These are phyloP conservation scores for Brotula barbata DNA, from an alignment of 2,797 vertebrate genomes.

Conservation along the genomic window DNA sequence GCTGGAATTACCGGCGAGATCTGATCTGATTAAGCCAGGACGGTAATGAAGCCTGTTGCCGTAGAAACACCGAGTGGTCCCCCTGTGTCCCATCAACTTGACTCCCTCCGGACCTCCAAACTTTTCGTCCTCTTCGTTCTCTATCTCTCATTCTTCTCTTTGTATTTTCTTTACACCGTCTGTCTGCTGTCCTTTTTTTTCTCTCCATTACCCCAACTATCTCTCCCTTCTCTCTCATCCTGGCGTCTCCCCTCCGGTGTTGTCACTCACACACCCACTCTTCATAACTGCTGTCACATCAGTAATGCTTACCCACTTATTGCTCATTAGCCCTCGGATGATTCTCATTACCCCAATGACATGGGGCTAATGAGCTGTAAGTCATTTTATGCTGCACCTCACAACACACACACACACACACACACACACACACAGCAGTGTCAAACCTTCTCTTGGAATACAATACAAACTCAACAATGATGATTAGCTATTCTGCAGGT, in stretches of 20 bases:
- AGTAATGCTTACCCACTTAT: conserved; percentile 49
- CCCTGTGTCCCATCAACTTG: conserved; percentile 31
- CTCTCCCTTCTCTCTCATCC: neutral
- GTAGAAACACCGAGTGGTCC: conserved; percentile 38
- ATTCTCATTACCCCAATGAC: conserved; percentile 61
- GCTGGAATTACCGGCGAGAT: conserved; percentile 32
- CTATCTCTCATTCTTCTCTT: conserved; percentile 8
- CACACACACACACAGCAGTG: conserved; percentile 28
- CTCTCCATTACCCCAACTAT: conserved; percentile 11
- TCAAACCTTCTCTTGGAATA: conserved; percentile 12
- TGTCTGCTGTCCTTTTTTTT: conserved; percentile 16
- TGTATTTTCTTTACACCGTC: conserved; percentile 24
- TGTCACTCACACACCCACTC: neutral
- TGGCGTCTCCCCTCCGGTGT: conserved; percentile 4
- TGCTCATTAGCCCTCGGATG: conserved; percentile 57
- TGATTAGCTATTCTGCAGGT: too few species aligned
- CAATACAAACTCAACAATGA: too few species aligned
- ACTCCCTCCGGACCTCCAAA: conserved; percentile 30
- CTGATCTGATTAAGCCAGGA: conserved; percentile 49
- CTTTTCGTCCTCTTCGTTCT: conserved; percentile 1
- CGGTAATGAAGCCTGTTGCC: conserved; percentile 56
- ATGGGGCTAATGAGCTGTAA: conserved; percentile 54
- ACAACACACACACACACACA: conserved; percentile 8
- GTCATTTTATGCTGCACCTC: conserved; percentile 35
- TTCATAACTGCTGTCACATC: conserved; percentile 23